phyloP scores from a whole-genome alignment of 2,113 vertebrate genomes.

The Onychorhynchus coronatus region DNA sequence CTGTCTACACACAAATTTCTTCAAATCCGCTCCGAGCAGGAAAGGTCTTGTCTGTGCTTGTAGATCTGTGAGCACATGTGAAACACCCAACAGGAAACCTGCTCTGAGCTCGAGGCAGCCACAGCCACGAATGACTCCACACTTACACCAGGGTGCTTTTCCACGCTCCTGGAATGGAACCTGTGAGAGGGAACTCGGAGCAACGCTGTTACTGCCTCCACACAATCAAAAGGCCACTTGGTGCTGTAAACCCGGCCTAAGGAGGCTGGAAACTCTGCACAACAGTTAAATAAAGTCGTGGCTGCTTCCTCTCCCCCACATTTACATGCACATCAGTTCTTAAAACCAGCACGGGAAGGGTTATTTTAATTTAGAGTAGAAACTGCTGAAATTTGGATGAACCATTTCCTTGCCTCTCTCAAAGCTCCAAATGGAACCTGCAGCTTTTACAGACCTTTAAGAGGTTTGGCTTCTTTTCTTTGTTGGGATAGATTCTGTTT shows the following conservation, averaged over 20 bases:
- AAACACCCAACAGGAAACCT: background rate
- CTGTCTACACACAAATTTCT: background rate
- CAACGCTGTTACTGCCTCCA: background rate
- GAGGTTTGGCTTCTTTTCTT: background rate
- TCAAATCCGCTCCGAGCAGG: background rate
- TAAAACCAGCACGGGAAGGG: background rate
- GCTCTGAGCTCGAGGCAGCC: background rate
- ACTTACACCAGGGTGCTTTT: rapidly evolving
- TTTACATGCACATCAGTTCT: background rate
- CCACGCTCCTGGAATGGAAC: rapidly evolving
- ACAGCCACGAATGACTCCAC: background rate
- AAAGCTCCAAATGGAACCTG: background rate
- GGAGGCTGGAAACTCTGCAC: background rate
- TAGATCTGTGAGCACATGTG: background rate
- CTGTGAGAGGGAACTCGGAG: background rate
- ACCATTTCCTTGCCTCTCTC: background rate
- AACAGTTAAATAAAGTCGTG: background rate
- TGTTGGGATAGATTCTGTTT: background rate
- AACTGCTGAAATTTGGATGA: background rate
- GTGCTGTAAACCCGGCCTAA: background rate
- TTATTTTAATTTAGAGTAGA: background rate
- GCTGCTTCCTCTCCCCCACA: background rate
- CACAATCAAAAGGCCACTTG: background rate
- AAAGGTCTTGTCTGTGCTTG: background rate
- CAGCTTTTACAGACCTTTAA: too few species aligned